Percentiles rank a stretch among this genome's conserved stretches.
Evolutionary conservation across 2,797 vertebrate species (phyloP).

Genomic region (Cheirogaleus major): DNA sequence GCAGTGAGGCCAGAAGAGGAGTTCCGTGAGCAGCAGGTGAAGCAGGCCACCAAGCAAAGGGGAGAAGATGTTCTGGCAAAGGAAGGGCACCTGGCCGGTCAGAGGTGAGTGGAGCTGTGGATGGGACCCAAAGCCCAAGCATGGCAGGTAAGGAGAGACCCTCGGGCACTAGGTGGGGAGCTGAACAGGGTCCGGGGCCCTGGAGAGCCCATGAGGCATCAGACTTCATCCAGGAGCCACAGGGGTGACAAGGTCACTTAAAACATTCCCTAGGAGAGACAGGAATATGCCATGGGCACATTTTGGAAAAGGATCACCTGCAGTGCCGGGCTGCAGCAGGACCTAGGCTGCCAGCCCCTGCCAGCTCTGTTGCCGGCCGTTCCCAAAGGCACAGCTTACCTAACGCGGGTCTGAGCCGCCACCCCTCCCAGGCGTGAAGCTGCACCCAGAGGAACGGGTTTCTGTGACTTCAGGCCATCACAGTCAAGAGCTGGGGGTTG

Average conservation of each 20-base stretch:
- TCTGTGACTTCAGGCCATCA: background rate
- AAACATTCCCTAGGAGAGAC: background rate
- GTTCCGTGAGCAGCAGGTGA: background rate
- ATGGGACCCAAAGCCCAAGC: background rate
- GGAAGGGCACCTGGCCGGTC: no score
- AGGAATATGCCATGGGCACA: background rate
- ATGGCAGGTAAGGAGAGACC: background rate
- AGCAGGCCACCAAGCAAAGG: background rate
- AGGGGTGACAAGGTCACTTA: background rate
- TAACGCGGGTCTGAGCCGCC: rapidly evolving
- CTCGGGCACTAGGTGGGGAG: rapidly evolving
- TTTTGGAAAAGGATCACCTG: background rate
- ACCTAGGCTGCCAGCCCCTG: background rate
- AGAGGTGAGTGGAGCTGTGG: background rate
- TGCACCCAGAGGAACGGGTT: background rate
- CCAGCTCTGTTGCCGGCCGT: background rate
- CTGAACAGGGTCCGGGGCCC: rapidly evolving
- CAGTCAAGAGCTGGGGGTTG: rapidly evolving
- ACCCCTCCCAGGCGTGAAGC: background rate
- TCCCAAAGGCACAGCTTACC: background rate
- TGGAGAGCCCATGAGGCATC: background rate
- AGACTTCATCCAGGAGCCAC: no score
- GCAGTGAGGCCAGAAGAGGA: background rate
- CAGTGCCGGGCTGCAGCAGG: background rate
- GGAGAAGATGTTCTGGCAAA: background rate